Evolutionary conservation across 2,797 vertebrate species (phyloP), one percentile per base, ranked within the genome.

Genomic region (Tangara arthus): DNA sequence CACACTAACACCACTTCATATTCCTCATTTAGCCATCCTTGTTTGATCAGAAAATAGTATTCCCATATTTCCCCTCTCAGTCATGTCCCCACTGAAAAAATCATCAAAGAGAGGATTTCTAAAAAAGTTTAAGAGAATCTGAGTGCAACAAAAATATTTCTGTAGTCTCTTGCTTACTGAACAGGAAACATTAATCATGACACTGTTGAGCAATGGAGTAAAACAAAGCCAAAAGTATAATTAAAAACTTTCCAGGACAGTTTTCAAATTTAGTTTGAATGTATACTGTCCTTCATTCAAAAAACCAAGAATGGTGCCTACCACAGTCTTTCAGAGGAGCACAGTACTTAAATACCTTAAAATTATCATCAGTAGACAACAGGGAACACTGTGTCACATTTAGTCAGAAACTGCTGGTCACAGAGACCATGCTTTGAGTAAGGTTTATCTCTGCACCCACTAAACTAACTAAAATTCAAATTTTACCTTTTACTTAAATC

Each of bases 1-100:
- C 34, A 75, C 0, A 1, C 13, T 59, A 32, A 37, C 20, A 46
- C 27, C 13, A 32, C 21, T 37, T 65, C 6, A n/a, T 1, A 1
- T 16, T 85, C 49, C 34, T 56, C 41, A 34, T 65, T 78, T 24
- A 82, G 19, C 39, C 19, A 50, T 15, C 19, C 15, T 46, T 69
- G 8, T 17, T 64, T 34, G 20, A 7, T 42, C 26, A 86, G 53
- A 82, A 94, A 76, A 77, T 0, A 60, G 8, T 27, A 82, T 65
- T 72, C 56, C 22, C 3, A 0, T 41, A 75, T 71, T 30, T 42
- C n/a, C 4, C 12, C 11, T 53, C 15, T 20, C 49, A 50, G 7
- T 61, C 63, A 61, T 0, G 1, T 34, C 52, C 22, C 32, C 53
- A 26, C 32, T 5, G 3, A 32, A 75, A 34, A 71, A 8, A 60